Evolutionary conservation across 1,140 invertebrate species (phyloP).

Genomic region (Dryas iulia): DNA sequence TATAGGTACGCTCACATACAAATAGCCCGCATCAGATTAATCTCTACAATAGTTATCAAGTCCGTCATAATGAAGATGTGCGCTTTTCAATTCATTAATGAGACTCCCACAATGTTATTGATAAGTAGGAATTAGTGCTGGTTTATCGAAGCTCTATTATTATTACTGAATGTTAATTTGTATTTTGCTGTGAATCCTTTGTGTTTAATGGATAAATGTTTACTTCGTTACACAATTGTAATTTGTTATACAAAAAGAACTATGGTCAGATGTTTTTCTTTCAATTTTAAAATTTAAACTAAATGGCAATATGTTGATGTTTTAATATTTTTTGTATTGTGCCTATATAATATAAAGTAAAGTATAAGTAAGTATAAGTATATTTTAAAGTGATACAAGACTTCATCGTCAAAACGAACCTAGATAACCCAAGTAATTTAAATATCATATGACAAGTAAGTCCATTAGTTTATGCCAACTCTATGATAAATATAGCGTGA

Average conservation of each 20-base stretch:
- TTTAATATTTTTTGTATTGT: too few species aligned
- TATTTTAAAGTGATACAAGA: too few species aligned
- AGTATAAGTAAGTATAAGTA: too few species aligned
- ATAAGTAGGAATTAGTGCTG: slow-evolving; percentile 49
- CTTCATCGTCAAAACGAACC: too few species aligned
- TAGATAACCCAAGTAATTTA: background rate
- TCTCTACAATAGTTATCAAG: slow-evolving; percentile 62
- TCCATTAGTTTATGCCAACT: background rate
- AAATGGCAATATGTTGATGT: too few species aligned
- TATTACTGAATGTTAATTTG: slow-evolving; percentile 46
- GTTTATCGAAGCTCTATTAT: slow-evolving; percentile 58
- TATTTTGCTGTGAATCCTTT: background rate
- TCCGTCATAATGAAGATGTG: slow-evolving; percentile 67
- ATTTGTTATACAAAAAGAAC: background rate
- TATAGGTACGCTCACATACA: slow-evolving; percentile 44
- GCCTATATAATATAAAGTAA: too few species aligned
- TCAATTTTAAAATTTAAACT: background rate
- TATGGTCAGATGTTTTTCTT: too few species aligned
- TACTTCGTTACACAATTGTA: background rate
- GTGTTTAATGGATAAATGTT: background rate
- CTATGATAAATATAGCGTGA: background rate
- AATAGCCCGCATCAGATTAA: slow-evolving; percentile 59
- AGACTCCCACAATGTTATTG: slow-evolving; percentile 63
- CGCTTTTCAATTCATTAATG: slow-evolving; percentile 72
- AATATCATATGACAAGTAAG: background rate